phyloP scores from a whole-genome alignment of 2,113 vertebrate genomes.

The Felis catus region F.catus_Fca126_mat1.0 CM031423.1:67331001-67331500 shows the following conservation, averaged over 20 bases:
- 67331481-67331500: neutral
- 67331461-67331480: neutral
- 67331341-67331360: neutral
- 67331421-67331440: no score
- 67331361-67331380: neutral
- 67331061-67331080: neutral
- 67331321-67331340: neutral
- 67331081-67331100: neutral
- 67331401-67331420: no score
- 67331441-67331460: neutral
- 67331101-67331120: neutral
- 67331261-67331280: neutral
- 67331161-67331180: neutral
- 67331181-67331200: neutral
- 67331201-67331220: neutral
- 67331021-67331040: neutral
- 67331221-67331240: neutral
- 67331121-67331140: neutral
- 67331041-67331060: neutral
- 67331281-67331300: neutral
- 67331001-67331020: neutral
- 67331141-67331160: neutral
- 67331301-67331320: neutral
- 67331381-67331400: neutral
- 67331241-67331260: neutral